Evolutionary conservation across 2,888 invertebrate genomes (phyloP), one percentile per base, ranked within the genome.

Genomic region (Drosophila infuscata): DNA sequence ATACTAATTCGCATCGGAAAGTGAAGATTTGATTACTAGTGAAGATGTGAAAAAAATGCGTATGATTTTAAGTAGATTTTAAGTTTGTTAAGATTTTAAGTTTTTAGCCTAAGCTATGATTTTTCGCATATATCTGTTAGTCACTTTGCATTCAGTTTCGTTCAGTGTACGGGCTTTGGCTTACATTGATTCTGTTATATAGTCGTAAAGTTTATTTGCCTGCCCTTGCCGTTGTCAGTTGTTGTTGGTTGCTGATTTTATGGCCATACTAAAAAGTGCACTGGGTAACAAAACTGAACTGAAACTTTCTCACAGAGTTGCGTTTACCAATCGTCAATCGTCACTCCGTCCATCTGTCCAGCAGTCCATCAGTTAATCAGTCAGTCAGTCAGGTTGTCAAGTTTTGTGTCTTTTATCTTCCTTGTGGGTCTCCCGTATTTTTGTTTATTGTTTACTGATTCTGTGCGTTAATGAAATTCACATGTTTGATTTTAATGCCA

Each of bases 141-240:
- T n/a, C 15, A 52, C 15, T 25, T 53, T 12, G 12, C 9, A 12
- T 41, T 8, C 11, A 29, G 38, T 76, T 77, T 79, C 29, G 71
- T 36, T 12, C 36, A 71, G 81, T 78, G 77, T 67, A 61, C 48
- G 35, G 49, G 52, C 81, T 68, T 71, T 77, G 85, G 64, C 85
- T 84, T 85, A 84, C 84, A 89, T 87, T 85, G 85, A 89, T 89
- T 87, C 89, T 89, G 89, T 87, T 89, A 89, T 80, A 73, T 82
- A 75, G 85, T 89, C 89, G 89, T 85, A 87, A 89, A 87, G 88
- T 85, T 85, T 85, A 84, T 85, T 87, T 89, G 85, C 79, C 79
- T 85, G 79, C 84, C 88, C 89, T 84, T 87, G 89, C 69, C 62
- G 64, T 48, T 56, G 59, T 57, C 35, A 51, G 70, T 60, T 57